Evolutionary conservation across 2,797 vertebrate genomes (phyloP).

Genomic region (Orestias chungarensis): DNA sequence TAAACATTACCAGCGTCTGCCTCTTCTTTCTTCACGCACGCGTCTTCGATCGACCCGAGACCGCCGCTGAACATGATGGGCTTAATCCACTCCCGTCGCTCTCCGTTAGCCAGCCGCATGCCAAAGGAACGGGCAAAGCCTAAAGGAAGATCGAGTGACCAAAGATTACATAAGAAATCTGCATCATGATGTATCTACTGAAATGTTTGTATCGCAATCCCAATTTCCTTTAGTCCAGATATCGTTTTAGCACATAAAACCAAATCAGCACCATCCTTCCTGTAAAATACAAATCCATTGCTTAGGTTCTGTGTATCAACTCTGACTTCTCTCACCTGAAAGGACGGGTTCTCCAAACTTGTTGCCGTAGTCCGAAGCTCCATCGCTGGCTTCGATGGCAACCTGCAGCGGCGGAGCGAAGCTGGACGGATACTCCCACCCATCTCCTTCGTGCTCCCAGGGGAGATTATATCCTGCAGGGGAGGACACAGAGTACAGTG

Average conservation of each 20-base stretch:
- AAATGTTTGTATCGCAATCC: not conserved
- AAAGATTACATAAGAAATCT: no score
- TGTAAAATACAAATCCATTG: not conserved
- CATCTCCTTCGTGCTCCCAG: slow-evolving; percentile 87
- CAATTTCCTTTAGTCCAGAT: not conserved
- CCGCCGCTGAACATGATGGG: slow-evolving; percentile 96
- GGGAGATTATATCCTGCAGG: slow-evolving; percentile 84
- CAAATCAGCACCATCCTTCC: not conserved
- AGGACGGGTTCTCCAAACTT: slow-evolving; percentile 94
- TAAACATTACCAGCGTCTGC: slow-evolving; percentile 79
- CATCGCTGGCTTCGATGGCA: slow-evolving; percentile 89
- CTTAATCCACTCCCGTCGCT: slow-evolving; percentile 92
- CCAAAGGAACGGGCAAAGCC: slow-evolving; percentile 95
- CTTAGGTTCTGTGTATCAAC: not conserved
- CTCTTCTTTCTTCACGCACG: slow-evolving; percentile 82
- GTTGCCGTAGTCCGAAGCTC: slow-evolving; percentile 94
- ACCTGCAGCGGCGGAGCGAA: slow-evolving; percentile 89
- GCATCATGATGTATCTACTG: not conserved
- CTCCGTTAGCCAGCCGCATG: slow-evolving; percentile 80
- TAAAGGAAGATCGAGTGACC: slow-evolving; percentile 38
- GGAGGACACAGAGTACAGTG: not conserved
- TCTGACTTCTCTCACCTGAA: slow-evolving; percentile 73
- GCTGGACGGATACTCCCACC: slow-evolving; percentile 85
- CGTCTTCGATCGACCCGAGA: slow-evolving; percentile 87
- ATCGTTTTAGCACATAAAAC: not conserved